Percentiles rank a stretch among this genome's conserved stretches.
Conservation (phyloP, 1,140 invertebrate species). For the Thaumetopoea pityocampa region DNA sequence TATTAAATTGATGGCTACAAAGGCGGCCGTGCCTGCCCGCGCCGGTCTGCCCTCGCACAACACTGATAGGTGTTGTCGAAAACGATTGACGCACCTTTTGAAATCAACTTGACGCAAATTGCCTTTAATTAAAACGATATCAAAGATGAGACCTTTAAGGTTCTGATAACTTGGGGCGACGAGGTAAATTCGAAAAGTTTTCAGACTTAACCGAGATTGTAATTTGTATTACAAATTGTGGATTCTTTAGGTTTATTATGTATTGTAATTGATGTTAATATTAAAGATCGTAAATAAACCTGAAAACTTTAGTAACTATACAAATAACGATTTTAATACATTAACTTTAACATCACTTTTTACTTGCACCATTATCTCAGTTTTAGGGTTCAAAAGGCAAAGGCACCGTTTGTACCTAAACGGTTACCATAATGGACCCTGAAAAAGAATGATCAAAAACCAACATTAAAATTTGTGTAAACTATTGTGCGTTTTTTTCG, state of each 20-base stretch:
- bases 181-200: slow-evolving; percentile 24
- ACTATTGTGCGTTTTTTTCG: too few species aligned
- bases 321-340: too few species aligned
- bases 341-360: too few species aligned
- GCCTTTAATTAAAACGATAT: slow-evolving; percentile 60
- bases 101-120: slow-evolving; percentile 43
- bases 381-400: too few species aligned
- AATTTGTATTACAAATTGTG: slow-evolving; percentile 11
- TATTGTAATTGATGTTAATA: slow-evolving; percentile 20
- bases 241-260: too few species aligned
- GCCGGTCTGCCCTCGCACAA: slow-evolving; percentile 19
- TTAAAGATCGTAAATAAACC: slow-evolving; percentile 2
- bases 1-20: slow-evolving; percentile 35
- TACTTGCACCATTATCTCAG: too few species aligned
- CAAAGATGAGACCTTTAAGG: slow-evolving; percentile 36
- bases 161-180: slow-evolving; percentile 22
- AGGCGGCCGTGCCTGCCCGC: slow-evolving; percentile 15
- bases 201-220: slow-evolving; percentile 18
- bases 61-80: slow-evolving; percentile 39
- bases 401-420: too few species aligned
- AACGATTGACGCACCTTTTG: slow-evolving; percentile 51
- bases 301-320: slow-evolving; percentile 2
- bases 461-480: too few species aligned
- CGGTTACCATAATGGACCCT: too few species aligned
- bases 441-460: too few species aligned